Conservation (phyloP, 2,797 vertebrate genomes). For the Scleropages formosus region DNA sequence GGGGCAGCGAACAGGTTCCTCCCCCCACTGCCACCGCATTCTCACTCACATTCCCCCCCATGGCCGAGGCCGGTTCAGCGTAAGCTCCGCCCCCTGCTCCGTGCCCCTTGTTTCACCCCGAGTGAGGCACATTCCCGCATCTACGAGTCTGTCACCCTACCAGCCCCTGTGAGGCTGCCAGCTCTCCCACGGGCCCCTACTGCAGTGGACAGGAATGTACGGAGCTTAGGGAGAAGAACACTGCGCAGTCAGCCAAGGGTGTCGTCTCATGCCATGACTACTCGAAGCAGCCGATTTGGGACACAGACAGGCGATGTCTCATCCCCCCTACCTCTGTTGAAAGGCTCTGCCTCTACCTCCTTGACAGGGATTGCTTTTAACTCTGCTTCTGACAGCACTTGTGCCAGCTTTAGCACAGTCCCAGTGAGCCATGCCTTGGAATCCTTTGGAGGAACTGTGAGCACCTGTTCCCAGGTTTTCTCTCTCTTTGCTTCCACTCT, state of each 20-base stretch:
- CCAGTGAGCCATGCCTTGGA: constrained; percentile 66
- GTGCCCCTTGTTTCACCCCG: constrained; percentile 90
- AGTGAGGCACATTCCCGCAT: constrained; percentile 97
- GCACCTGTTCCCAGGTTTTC: constrained; percentile 81
- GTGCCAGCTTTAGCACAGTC: constrained; percentile 82
- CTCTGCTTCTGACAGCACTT: constrained; percentile 91
- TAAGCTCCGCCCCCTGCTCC: constrained; percentile 88
- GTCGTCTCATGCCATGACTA: constrained; percentile 96
- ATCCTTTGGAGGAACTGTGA: constrained; percentile 64
- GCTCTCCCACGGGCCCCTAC: constrained; percentile 75
- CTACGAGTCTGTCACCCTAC: constrained; percentile 92
- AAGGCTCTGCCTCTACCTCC: constrained; percentile 79
- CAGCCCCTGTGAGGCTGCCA: constrained; percentile 71
- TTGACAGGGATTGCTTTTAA: constrained; percentile 81
- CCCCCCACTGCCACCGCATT: constrained; percentile 76
- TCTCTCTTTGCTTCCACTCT: constrained; percentile 81
- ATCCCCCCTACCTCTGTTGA: constrained; percentile 75
- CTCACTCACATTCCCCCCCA: constrained; percentile 68
- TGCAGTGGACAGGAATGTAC: constrained; percentile 56
- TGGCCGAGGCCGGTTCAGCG: constrained; percentile 79
- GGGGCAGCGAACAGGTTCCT: constrained; percentile 81
- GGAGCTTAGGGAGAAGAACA: constrained; percentile 69
- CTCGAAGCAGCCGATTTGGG: constrained; percentile 79
- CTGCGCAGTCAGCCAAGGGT: constrained; percentile 81
- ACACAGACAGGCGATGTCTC: constrained; percentile 51